Conservation (phyloP, 2,888 invertebrate species). For the Hirtodrosophila alboralis region DNA sequence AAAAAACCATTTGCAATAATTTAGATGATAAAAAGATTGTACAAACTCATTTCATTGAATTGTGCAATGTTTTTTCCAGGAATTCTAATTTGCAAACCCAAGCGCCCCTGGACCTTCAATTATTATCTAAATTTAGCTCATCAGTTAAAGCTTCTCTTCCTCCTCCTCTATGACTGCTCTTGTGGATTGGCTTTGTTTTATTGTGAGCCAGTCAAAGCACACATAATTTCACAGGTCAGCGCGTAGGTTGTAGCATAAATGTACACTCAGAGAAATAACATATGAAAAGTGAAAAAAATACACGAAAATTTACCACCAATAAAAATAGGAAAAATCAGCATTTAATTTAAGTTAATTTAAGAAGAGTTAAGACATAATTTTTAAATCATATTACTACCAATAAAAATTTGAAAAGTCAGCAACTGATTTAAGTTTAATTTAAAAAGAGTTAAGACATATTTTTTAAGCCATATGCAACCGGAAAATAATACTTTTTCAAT, state of each 20-base stretch:
- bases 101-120: constrained; percentile 21
- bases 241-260: constrained; percentile 38
- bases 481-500: too few species aligned
- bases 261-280: not conserved
- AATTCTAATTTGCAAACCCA: not conserved
- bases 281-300: not conserved
- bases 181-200: constrained; percentile 1
- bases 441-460: too few species aligned
- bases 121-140: constrained; percentile 13
- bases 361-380: too few species aligned
- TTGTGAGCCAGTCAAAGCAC: constrained; percentile 4
- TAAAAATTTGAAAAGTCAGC: too few species aligned
- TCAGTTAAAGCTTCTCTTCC: constrained; percentile 1
- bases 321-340: too few species aligned
- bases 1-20: constrained; percentile 1
- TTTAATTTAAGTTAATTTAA: too few species aligned
- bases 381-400: too few species aligned
- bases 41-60: not conserved
- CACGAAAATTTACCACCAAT: too few species aligned
- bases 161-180: constrained; percentile 2
- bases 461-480: too few species aligned
- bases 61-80: too few species aligned
- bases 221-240: constrained; percentile 62
- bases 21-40: not conserved
- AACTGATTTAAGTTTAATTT: too few species aligned